Conservation (phyloP, 2,113 vertebrate genomes). For the Apistogramma diplotaenia region DNA sequence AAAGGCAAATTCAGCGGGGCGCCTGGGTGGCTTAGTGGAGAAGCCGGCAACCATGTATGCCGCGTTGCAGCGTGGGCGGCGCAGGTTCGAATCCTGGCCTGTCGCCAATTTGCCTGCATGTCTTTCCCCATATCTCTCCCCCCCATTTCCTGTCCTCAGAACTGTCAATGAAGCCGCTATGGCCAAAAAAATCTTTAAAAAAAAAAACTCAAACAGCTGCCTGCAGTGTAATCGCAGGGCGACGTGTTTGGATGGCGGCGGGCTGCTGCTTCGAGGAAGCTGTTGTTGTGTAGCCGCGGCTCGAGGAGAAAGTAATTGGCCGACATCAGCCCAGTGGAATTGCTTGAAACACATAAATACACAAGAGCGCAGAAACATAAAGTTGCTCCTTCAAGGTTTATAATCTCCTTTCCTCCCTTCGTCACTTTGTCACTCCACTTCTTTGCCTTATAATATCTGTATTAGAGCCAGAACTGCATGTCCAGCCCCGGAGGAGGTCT, state of each 20-base stretch:
- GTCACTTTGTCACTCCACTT: slow-evolving; percentile 18
- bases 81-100: no score
- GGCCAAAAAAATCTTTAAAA: no score
- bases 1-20: no score
- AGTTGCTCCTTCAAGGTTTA: slow-evolving; percentile 32
- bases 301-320: slow-evolving; percentile 11
- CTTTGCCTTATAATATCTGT: slow-evolving; percentile 42
- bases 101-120: no score
- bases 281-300: neutral
- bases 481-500: slow-evolving; percentile 21
- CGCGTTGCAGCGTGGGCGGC: no score
- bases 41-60: no score
- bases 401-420: neutral
- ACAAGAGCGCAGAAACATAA: neutral
- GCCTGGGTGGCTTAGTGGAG: no score
- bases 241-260: neutral
- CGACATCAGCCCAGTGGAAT: neutral
- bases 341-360: slow-evolving; percentile 5
- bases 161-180: no score
- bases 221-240: neutral
- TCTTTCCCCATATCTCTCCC: no score
- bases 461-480: slow-evolving; percentile 23
- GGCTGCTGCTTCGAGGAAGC: slow-evolving; percentile 1
- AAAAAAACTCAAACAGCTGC: neutral
- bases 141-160: no score